Conservation (phyloP, 2,888 invertebrate species). For the Melinopterus prodromus region DNA sequence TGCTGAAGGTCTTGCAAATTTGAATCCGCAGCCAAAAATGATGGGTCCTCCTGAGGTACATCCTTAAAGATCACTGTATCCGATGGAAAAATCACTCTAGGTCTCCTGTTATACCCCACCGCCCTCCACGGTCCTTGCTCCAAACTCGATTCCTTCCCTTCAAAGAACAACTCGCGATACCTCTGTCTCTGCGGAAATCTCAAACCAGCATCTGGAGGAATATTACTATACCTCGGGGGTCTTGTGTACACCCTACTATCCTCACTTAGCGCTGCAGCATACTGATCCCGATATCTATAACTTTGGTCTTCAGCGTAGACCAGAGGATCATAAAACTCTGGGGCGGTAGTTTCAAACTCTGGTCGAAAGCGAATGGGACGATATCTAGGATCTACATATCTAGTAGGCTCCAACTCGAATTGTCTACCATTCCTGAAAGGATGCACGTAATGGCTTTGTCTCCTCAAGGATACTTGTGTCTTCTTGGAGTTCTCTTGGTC, state of each 20-base stretch:
- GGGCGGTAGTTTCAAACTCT: conserved; percentile 39
- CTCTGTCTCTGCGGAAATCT: conserved; percentile 40
- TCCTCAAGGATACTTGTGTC: conserved; percentile 12
- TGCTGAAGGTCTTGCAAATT: conserved; percentile 69
- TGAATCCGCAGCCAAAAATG: conserved; percentile 52
- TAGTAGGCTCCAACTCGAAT: conserved; percentile 27
- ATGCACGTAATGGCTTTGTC: conserved; percentile 23
- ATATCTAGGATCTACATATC: conserved; percentile 32
- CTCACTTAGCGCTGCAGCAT: conserved; percentile 16
- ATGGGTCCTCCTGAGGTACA: conserved; percentile 52
- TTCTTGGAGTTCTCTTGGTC: conserved; percentile 23
- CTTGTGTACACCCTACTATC: conserved; percentile 29
- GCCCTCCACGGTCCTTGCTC: conserved; percentile 49
- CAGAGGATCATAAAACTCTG: conserved; percentile 43
- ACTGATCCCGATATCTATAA: conserved; percentile 33
- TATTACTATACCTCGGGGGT: conserved; percentile 24
- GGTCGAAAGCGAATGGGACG: conserved; percentile 36
- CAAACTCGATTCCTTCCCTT: conserved; percentile 49
- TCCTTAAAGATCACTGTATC: conserved; percentile 59
- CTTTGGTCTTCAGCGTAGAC: conserved; percentile 33
- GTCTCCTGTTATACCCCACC: conserved; percentile 51
- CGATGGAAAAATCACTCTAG: conserved; percentile 60
- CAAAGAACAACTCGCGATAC: conserved; percentile 44
- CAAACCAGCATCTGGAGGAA: conserved; percentile 13
- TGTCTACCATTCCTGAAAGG: conserved; percentile 25